Percentiles rank a stretch among this genome's conserved stretches.
These are phyloP conservation scores for Nansenia antarctica DNA, from an alignment of 2,113 vertebrate species.

Conservation along the genomic window DNA sequence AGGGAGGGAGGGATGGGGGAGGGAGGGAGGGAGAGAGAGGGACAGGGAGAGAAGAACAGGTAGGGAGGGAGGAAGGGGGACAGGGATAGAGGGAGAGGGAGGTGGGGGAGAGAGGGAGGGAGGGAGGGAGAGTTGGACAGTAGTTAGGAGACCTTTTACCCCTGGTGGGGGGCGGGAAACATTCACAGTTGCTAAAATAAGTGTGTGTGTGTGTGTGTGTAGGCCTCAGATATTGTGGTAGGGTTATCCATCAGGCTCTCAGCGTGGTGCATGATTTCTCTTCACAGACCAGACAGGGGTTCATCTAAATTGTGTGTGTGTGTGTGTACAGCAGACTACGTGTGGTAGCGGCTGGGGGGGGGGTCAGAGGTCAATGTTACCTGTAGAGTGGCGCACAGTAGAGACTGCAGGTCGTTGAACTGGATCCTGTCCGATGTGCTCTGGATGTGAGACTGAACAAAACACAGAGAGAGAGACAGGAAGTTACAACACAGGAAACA, in stretches of 20 bases:
- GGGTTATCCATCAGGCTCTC: slow-evolving; percentile 16
- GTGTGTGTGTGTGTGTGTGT: too few relatives aligned
- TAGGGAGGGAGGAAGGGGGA: background rate
- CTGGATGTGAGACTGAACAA: slow-evolving; percentile 93
- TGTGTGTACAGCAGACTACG: background rate
- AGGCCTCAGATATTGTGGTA: background rate
- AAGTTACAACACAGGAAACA: background rate
- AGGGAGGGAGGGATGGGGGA: too few relatives aligned
- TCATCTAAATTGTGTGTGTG: background rate
- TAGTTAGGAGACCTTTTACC: too few relatives aligned
- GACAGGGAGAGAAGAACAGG: background rate
- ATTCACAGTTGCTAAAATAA: too few relatives aligned
- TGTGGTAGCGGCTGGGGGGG: background rate
- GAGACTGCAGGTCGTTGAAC: slow-evolving; percentile 97
- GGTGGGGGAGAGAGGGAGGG: background rate
- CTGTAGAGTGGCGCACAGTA: slow-evolving; percentile 96
- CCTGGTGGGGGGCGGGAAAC: background rate
- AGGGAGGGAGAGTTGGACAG: background rate
- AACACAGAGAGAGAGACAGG: slow-evolving; percentile 9
- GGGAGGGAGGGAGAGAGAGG: background rate
- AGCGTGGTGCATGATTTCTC: slow-evolving; percentile 64
- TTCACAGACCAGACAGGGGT: slow-evolving; percentile 43
- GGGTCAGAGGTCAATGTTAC: slow-evolving; percentile 60
- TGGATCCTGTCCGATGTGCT: slow-evolving; percentile 98
- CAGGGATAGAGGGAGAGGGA: background rate